A percentile compares a stretch with the other conserved stretches of the same genome.
phyloP scores from a whole-genome alignment of 2,797 vertebrate genomes.

The Oryzias sinensis region DNA sequence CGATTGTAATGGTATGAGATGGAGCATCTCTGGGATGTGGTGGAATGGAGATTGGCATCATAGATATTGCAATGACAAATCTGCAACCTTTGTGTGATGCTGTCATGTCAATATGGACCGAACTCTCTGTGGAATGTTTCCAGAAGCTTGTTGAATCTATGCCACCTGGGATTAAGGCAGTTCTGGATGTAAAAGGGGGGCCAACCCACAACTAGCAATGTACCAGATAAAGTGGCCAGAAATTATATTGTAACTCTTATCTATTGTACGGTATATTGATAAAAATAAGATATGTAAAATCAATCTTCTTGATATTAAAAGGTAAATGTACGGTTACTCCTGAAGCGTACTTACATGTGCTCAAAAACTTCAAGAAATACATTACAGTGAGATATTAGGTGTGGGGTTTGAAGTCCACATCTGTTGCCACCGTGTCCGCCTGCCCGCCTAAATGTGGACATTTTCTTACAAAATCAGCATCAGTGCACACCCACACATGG shows the following conservation, averaged over 20 bases:
- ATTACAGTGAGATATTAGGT: neutral
- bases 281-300: too few species aligned
- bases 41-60: constrained; percentile 46
- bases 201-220: too few species aligned
- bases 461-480: constrained; percentile 56
- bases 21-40: constrained; percentile 33
- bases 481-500: constrained; percentile 41
- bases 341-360: too few species aligned
- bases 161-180: too few species aligned
- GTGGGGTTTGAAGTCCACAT: neutral
- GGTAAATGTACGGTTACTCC: too few species aligned
- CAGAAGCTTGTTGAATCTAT: too few species aligned
- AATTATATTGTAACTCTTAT: too few species aligned
- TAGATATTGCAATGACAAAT: constrained; percentile 59
- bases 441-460: constrained; percentile 13
- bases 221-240: too few species aligned
- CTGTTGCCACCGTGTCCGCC: constrained; percentile 1
- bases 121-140: too few species aligned
- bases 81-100: constrained; percentile 47
- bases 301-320: too few species aligned
- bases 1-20: neutral
- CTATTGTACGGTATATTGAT: too few species aligned
- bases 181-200: too few species aligned
- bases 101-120: constrained; percentile 11
- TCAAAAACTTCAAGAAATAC: neutral